Percentiles rank a stretch among this genome's conserved stretches.
Conservation (phyloP, 2,888 invertebrate genomes). For the Alcis repandata region DNA sequence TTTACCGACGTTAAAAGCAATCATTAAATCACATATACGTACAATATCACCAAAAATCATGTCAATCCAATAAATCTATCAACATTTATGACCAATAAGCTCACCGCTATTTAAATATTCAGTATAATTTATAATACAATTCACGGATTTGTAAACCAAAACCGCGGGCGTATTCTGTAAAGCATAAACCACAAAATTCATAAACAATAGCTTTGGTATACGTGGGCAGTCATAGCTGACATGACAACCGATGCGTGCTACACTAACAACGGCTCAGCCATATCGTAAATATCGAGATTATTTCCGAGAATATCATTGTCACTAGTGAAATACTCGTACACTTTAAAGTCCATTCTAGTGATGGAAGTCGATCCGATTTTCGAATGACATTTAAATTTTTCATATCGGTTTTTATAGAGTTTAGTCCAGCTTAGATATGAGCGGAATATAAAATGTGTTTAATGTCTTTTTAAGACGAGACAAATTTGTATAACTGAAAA, state of each 20-base stretch:
- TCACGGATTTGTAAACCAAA: conserved; percentile 39
- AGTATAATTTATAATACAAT: conserved; percentile 36
- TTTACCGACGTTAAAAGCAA: not conserved
- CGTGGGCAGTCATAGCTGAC: conserved; percentile 77
- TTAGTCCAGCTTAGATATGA: not conserved
- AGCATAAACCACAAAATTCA: conserved; percentile 71
- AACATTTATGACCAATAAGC: conserved; percentile 38
- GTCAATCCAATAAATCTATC: conserved; percentile 6
- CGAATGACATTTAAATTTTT: conserved; percentile 12
- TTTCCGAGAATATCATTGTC: conserved; percentile 49
- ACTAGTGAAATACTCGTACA: conserved; percentile 52
- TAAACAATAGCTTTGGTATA: conserved; percentile 79
- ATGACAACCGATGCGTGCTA: conserved; percentile 68
- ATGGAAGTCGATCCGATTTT: conserved; percentile 46
- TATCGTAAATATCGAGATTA: conserved; percentile 66
- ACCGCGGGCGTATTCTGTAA: conserved; percentile 61
- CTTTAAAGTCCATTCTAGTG: conserved; percentile 56
- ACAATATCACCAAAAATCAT: not conserved
- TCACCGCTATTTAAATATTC: conserved; percentile 39
- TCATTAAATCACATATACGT: not conserved
- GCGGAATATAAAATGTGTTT: too few species aligned
- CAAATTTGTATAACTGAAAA: too few species aligned
- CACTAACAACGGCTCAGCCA: conserved; percentile 66
- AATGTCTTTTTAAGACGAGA: too few species aligned
- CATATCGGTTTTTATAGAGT: not conserved